Evolutionary conservation across 1,140 invertebrate genomes (phyloP).

Genomic region (Sinonovacula constricta): DNA sequence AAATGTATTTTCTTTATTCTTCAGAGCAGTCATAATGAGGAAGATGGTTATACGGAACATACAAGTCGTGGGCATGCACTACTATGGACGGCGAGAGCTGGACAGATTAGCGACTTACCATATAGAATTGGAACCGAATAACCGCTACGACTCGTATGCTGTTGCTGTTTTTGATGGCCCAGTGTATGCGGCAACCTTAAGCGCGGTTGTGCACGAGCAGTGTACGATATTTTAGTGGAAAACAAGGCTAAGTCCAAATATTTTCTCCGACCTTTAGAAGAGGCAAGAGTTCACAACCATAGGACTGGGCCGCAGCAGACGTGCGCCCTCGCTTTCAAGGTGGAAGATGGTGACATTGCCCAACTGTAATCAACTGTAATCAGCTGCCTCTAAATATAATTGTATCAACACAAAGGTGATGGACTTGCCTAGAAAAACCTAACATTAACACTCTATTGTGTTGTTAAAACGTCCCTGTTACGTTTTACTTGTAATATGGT

Average conservation of each 20-base stretch:
- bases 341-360: neutral
- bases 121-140: constrained; percentile 22
- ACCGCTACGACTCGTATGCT: neutral
- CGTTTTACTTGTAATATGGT: too few relatives aligned
- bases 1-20: constrained; percentile 14
- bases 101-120: constrained; percentile 1
- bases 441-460: too few relatives aligned
- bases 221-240: constrained; percentile 8
- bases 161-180: constrained; percentile 36
- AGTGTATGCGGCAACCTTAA: constrained; percentile 27
- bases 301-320: constrained; percentile 18
- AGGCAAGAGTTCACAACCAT: neutral
- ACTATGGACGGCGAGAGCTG: constrained; percentile 13
- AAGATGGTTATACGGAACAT: constrained; percentile 22
- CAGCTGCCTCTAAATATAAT: too few relatives aligned
- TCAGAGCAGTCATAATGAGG: constrained; percentile 23
- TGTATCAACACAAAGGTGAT: too few relatives aligned
- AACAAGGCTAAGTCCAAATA: constrained; percentile 32
- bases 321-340: constrained; percentile 20
- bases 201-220: constrained; percentile 24
- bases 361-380: too few relatives aligned
- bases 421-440: too few relatives aligned
- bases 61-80: constrained; percentile 31
- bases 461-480: too few relatives aligned
- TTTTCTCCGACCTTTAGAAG: constrained; percentile 12